Base-by-base conservation (phyloP, 2,113 vertebrate genomes). In the Crotalus tigris region DNA sequence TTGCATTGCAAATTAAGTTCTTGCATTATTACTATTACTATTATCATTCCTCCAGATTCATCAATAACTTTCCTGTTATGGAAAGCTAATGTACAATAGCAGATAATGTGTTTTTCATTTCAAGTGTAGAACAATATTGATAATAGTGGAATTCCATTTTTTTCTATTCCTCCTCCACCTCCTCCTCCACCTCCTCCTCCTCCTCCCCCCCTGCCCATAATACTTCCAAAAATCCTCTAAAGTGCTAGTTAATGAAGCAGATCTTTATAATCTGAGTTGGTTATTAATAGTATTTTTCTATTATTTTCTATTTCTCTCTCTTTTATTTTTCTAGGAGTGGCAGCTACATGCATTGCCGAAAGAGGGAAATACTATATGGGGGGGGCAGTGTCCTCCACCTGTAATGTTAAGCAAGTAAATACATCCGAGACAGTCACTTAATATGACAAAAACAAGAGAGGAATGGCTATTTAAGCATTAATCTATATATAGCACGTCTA, bases 241-340 rank as follows among this genome's bases (percentile, higher is more conserved):
- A 90, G 19, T 15, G 8, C 1, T 33, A 24, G 58, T 44, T 87
- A 93, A 44, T 90, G 87, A 87, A 87, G 86, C 46, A 87, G 81
- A 90, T 90, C 29, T 93, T 64, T 58, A 57, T 85, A 33, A 90
- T 64, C 4, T 24, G 10, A 0, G 5, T 4, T 0, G 44, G 54
- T 87, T 81, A 23, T 87, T 29, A 51, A 21, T 89, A 90, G 91
- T 75, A 2, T 69, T 33, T 69, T 69, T 33, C 29, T 33, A 69
- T 69, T 69, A 2, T 69, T 33, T 64, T n/a, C 10, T 13, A n/a
- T 33, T 6, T 69, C 24, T 69, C n/a, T 13, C 6, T 26, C 11
- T 0, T 0, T n/a, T 88, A 23, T 92, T 24, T n/a, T 53, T 0
- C 0, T 6, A 4, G 86, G 89, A 21, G 90, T 10, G 19, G 33